These are phyloP conservation scores for Whitmania pigra DNA, from an alignment of 1,140 invertebrate species.

Conservation along the genomic window DNA sequence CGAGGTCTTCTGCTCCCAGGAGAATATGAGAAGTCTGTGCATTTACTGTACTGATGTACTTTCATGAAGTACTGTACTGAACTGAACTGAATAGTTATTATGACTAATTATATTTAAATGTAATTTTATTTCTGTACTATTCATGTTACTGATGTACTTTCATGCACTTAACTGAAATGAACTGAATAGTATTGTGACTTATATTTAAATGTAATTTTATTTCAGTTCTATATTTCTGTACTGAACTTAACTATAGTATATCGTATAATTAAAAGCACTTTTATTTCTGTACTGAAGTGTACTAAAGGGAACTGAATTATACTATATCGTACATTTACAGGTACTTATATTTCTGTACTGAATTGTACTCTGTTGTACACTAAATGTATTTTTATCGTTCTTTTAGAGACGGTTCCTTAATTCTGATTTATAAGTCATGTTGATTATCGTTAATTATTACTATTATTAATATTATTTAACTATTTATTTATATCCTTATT, in stretches of 20 bases:
- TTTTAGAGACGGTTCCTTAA: neutral
- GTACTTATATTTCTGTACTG: too few relatives aligned
- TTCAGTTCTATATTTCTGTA: too few relatives aligned
- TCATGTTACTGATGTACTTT: neutral
- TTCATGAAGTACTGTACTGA: neutral
- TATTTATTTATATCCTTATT: too few relatives aligned
- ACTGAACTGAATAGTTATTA: too few relatives aligned
- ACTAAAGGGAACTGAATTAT: too few relatives aligned
- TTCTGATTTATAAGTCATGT: neutral
- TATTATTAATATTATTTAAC: slow-evolving; percentile 8
- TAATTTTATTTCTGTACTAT: neutral
- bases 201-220: neutral
- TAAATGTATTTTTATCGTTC: neutral
- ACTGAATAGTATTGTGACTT: too few relatives aligned
- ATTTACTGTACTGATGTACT: too few relatives aligned
- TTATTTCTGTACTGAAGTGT: neutral
- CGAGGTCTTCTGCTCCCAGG: too few relatives aligned
- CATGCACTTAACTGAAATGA: neutral
- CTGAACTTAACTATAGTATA: too few relatives aligned
- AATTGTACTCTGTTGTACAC: too few relatives aligned
- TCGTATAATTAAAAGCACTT: too few relatives aligned
- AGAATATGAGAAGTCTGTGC: too few relatives aligned
- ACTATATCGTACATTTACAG: neutral
- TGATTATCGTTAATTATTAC: neutral
- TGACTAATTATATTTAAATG: neutral